Evolutionary conservation across 1,140 invertebrate genomes (phyloP).

Genomic region (Pseudomyrmex pallidus): DNA sequence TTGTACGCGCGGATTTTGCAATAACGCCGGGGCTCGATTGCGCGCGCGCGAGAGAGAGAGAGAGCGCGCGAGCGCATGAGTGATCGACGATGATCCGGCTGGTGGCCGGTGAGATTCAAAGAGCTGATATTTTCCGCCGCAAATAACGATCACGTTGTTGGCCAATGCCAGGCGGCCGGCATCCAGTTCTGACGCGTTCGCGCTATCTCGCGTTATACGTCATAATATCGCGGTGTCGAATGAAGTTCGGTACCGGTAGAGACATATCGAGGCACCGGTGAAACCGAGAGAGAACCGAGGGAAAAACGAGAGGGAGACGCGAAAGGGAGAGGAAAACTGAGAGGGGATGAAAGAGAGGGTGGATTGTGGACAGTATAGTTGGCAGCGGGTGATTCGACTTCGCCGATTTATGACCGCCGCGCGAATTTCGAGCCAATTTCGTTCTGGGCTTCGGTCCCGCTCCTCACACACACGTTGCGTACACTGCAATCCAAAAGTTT

Average conservation of each 20-base stretch:
- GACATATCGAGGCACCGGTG: slow-evolving; percentile 38
- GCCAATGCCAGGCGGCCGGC: slow-evolving; percentile 12
- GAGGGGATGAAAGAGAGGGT: slow-evolving; percentile 43
- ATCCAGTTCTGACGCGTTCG: slow-evolving; percentile 66
- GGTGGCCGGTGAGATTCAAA: slow-evolving; percentile 48
- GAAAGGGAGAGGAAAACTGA: background rate
- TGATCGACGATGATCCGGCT: slow-evolving; percentile 57
- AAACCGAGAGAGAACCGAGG: slow-evolving; percentile 27
- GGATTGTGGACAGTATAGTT: slow-evolving; percentile 61
- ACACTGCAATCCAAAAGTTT: slow-evolving; percentile 43
- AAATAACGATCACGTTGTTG: slow-evolving; percentile 73
- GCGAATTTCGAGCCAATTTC: slow-evolving; percentile 66
- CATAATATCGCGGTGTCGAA: slow-evolving; percentile 77
- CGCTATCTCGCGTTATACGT: slow-evolving; percentile 74
- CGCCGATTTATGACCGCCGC: slow-evolving; percentile 62
- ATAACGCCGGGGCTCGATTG: slow-evolving; percentile 49
- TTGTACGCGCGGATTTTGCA: slow-evolving; percentile 42
- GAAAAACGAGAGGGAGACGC: background rate
- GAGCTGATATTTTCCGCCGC: slow-evolving; percentile 70
- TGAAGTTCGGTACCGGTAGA: slow-evolving; percentile 68
- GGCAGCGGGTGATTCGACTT: slow-evolving; percentile 62
- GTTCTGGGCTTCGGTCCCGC: slow-evolving; percentile 9
- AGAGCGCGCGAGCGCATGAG: background rate
- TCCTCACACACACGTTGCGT: background rate
- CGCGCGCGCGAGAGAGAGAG: background rate